Evolutionary conservation across 2,113 vertebrate species (phyloP).

Genomic region (Todiramphus saurophagus): DNA sequence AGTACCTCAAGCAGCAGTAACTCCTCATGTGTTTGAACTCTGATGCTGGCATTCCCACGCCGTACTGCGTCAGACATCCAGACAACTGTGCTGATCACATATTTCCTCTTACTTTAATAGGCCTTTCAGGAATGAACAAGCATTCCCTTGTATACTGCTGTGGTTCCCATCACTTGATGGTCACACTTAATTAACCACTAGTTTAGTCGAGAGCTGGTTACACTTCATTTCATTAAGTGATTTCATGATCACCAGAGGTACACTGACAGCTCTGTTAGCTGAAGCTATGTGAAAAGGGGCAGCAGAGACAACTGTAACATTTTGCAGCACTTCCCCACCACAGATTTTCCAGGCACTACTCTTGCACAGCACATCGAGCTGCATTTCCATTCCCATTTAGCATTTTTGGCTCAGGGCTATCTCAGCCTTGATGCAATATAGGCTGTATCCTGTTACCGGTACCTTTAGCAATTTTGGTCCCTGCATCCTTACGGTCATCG

Average conservation of each 20-base stretch:
- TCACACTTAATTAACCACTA: conserved; percentile 64
- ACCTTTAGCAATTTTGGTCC: background rate
- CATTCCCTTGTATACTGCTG: conserved; percentile 54
- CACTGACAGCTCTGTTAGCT: conserved; percentile 59
- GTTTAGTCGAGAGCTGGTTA: conserved; percentile 46
- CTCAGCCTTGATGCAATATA: background rate
- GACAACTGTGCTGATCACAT: conserved; percentile 49
- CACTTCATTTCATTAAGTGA: conserved; percentile 69
- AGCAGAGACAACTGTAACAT: conserved; percentile 41
- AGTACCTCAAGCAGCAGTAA: background rate
- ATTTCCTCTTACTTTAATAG: conserved; percentile 61
- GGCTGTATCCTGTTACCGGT: background rate
- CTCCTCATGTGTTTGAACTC: background rate
- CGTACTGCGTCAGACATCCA: background rate
- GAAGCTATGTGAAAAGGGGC: conserved; percentile 3
- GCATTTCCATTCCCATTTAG: background rate
- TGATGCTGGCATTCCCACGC: conserved; percentile 4
- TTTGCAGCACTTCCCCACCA: conserved; percentile 30
- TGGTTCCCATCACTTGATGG: conserved; percentile 57
- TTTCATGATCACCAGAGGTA: conserved; percentile 58
- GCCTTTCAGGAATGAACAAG: conserved; percentile 64
- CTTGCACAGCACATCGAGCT: background rate
- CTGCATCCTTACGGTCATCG: background rate
- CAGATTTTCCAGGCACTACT: background rate
- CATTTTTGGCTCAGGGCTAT: background rate